Percentiles rank a stretch among this genome's conserved stretches.
These are phyloP conservation scores for Drosophila cognata DNA, from an alignment of 2,888 invertebrate genomes.

Conservation along the genomic window DNA sequence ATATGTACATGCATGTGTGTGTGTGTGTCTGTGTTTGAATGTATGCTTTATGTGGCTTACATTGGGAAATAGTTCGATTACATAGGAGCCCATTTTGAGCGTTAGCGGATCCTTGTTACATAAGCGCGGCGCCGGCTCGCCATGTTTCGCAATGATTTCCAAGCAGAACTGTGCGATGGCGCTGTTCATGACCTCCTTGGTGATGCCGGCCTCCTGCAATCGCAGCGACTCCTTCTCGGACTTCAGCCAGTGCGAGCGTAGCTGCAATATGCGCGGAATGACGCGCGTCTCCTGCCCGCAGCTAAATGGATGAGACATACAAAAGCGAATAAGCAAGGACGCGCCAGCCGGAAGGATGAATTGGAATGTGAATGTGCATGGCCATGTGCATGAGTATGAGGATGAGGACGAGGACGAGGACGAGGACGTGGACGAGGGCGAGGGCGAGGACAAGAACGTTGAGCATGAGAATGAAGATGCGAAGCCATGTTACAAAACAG, in stretches of 20 bases:
- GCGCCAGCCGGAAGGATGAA: conserved; percentile 34
- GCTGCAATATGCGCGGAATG: conserved; percentile 97
- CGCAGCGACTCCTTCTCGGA: conserved; percentile 96
- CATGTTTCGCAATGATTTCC: conserved; percentile 98
- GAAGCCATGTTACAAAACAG: conserved; percentile 42
- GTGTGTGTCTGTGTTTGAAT: neutral
- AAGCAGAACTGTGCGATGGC: conserved; percentile 98
- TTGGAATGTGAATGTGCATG: neutral
- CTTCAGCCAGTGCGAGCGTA: conserved; percentile 97
- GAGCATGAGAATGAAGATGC: conserved; percentile 7
- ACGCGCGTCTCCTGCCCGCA: conserved; percentile 99
- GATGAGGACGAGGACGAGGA: conserved; percentile 8
- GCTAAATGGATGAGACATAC: conserved; percentile 84
- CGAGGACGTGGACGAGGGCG: neutral
- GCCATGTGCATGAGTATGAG: neutral
- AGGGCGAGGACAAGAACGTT: neutral
- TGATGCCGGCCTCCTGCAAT: conserved; percentile 96
- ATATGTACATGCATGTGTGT: neutral
- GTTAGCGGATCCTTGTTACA: conserved; percentile 99
- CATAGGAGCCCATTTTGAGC: conserved; percentile 97
- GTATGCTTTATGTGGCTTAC: conserved; percentile 68
- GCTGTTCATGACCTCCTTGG: conserved; percentile 95
- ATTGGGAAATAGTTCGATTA: conserved; percentile 97
- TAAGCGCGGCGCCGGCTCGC: conserved; percentile 96
- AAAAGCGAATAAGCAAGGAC: conserved; percentile 33